Percentiles rank a stretch among this genome's conserved stretches.
Conservation (phyloP, 2,888 invertebrate species). For the Lordiphosa andalusiaca region DNA sequence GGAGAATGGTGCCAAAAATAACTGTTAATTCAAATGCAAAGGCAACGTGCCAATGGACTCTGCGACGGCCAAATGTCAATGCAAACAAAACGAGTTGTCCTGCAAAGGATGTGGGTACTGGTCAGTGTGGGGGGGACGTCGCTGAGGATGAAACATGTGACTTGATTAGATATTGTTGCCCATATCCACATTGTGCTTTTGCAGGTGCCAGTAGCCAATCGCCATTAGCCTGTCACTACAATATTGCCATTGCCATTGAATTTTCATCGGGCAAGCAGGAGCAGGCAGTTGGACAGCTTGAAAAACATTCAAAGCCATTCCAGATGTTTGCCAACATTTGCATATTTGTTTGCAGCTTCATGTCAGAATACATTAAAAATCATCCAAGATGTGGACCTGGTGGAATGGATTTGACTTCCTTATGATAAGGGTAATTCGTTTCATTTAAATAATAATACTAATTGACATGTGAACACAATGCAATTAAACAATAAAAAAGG, state of each 20-base stretch:
- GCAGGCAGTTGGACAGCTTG: conserved; percentile 6
- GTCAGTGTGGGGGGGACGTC: neutral
- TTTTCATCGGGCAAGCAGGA: conserved; percentile 52
- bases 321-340: conserved; percentile 59
- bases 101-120: neutral
- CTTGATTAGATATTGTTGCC: conserved; percentile 69
- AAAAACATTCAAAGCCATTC: conserved; percentile 49
- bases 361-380: conserved; percentile 55
- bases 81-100: conserved; percentile 49
- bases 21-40: conserved; percentile 74
- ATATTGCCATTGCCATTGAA: conserved; percentile 63
- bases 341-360: conserved; percentile 66
- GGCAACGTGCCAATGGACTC: conserved; percentile 68
- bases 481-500: conserved; percentile 34
- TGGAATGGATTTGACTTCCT: neutral
- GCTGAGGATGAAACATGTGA: conserved; percentile 30
- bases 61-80: conserved; percentile 62
- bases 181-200: conserved; percentile 22
- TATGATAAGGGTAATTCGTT: conserved; percentile 24
- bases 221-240: conserved; percentile 70
- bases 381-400: conserved; percentile 7
- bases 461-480: conserved; percentile 62
- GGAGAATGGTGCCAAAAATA: conserved; percentile 64
- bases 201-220: conserved; percentile 13
- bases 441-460: conserved; percentile 44